A percentile compares a stretch with the other conserved stretches of the same genome.
Evolutionary conservation across 2,888 invertebrate genomes (phyloP).

Genomic region (Lochmaea crataegi): DNA sequence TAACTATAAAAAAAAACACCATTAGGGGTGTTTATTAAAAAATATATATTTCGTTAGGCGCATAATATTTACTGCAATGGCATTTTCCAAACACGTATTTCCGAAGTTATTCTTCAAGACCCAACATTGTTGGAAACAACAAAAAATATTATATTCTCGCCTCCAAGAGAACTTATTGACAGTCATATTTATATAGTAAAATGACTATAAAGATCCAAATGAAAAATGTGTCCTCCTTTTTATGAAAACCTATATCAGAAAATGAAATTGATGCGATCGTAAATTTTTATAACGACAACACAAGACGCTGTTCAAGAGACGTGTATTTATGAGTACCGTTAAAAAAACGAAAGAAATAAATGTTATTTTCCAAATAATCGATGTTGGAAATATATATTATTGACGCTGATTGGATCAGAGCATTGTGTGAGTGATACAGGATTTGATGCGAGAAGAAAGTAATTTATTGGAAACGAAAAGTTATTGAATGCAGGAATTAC

Average conservation of each 20-base stretch:
- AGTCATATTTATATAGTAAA: constrained; percentile 1
- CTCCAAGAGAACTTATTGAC: background rate
- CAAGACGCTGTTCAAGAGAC: constrained; percentile 2
- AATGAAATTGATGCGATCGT: constrained; percentile 9
- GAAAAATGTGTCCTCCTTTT: background rate
- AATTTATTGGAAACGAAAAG: background rate
- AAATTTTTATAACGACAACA: constrained; percentile 19
- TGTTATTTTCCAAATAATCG: constrained; percentile 8
- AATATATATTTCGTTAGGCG: too few relatives aligned
- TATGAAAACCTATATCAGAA: constrained; percentile 10
- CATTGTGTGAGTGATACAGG: background rate
- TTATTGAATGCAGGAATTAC: too few relatives aligned
- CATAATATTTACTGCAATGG: too few relatives aligned
- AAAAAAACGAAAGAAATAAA: background rate
- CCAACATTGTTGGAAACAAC: background rate
- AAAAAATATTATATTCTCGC: background rate
- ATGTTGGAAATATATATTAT: background rate
- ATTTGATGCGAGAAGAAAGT: background rate
- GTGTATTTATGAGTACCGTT: constrained; percentile 8
- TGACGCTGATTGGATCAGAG: constrained; percentile 1
- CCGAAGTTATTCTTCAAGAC: too few relatives aligned
- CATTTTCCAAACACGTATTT: too few relatives aligned
- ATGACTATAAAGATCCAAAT: constrained; percentile 10
- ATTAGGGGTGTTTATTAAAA: too few relatives aligned
- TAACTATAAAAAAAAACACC: too few relatives aligned